phyloP scores from a whole-genome alignment of 2,797 vertebrate species.

The Dipus sagitta region DNA sequence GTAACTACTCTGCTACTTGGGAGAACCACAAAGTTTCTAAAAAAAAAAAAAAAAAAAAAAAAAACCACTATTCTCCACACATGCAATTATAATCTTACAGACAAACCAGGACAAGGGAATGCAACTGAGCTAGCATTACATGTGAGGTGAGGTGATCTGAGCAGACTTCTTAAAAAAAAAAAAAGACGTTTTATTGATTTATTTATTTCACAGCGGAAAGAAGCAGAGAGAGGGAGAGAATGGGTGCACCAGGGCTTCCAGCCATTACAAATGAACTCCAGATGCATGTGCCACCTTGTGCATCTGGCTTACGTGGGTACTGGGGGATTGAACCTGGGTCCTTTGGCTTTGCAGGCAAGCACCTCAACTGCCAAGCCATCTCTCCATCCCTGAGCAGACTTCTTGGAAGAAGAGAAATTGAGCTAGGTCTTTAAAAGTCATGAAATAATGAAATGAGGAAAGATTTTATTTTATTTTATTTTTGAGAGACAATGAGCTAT shows the following conservation, averaged over 20 bases:
- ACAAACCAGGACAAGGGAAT: neutral
- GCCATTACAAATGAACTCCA: too few relatives aligned
- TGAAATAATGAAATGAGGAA: neutral
- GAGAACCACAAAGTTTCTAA: neutral
- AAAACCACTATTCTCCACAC: neutral
- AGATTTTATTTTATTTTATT: neutral
- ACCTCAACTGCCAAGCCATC: too few relatives aligned
- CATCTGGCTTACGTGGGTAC: too few relatives aligned
- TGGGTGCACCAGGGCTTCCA: too few relatives aligned
- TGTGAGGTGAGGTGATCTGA: neutral
- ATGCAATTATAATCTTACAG: neutral
- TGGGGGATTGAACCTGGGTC: too few relatives aligned
- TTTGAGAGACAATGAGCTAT: neutral
- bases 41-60: slow-evolving; percentile 57
- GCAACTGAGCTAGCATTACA: neutral
- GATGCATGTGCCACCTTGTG: too few relatives aligned
- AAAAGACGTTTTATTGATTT: too few relatives aligned
- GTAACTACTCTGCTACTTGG: neutral
- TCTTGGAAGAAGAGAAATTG: slow-evolving; percentile 42
- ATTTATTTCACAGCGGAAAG: too few relatives aligned
- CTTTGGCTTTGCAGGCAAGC: too few relatives aligned
- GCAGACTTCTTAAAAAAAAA: slow-evolving; percentile 11
- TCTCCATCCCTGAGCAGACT: neutral
- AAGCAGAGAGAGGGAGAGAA: too few relatives aligned
- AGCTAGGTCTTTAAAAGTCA: neutral